phyloP scores from a whole-genome alignment of 2,888 invertebrate species.

The Anthrax anthrax region DNA sequence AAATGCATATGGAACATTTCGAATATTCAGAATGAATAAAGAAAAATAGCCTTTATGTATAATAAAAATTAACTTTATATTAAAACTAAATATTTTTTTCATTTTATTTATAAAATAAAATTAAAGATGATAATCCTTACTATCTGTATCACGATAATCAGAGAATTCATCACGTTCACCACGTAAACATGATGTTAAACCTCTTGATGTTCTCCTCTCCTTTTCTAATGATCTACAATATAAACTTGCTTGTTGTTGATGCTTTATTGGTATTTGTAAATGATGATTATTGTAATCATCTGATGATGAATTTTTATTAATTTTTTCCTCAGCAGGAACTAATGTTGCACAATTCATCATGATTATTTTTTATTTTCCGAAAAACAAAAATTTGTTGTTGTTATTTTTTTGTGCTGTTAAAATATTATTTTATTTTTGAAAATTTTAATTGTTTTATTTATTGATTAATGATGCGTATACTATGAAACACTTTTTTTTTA shows the following conservation, averaged over 20 bases:
- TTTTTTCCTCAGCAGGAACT: slow-evolving; percentile 23
- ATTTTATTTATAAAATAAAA: too few relatives aligned
- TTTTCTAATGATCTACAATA: slow-evolving; percentile 24
- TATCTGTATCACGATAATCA: slow-evolving; percentile 23
- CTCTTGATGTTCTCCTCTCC: slow-evolving; percentile 28
- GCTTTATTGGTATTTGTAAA: not conserved
- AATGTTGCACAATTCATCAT: slow-evolving; percentile 33
- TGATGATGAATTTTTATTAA: not conserved
- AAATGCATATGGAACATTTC: too few relatives aligned
- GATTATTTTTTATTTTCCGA: slow-evolving; percentile 6
- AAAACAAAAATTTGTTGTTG: too few relatives aligned
- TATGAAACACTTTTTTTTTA: too few relatives aligned
- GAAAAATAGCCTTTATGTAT: too few relatives aligned
- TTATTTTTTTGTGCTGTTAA: slow-evolving; percentile 3
- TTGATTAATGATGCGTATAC: too few relatives aligned
- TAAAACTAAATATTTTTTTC: too few relatives aligned
- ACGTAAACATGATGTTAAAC: slow-evolving; percentile 31
- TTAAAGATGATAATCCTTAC: slow-evolving; percentile 2
- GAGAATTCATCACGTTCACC: slow-evolving; percentile 31
- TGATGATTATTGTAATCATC: not conserved
- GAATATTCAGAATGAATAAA: too few relatives aligned
- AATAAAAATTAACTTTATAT: too few relatives aligned
- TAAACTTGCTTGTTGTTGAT: slow-evolving; percentile 17
- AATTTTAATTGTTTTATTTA: too few relatives aligned
- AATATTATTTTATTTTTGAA: too few relatives aligned